Evolutionary conservation across 2,113 vertebrate species (phyloP), one percentile per base, ranked within the genome.

Genomic region (Epinephelus lanceolatus): DNA sequence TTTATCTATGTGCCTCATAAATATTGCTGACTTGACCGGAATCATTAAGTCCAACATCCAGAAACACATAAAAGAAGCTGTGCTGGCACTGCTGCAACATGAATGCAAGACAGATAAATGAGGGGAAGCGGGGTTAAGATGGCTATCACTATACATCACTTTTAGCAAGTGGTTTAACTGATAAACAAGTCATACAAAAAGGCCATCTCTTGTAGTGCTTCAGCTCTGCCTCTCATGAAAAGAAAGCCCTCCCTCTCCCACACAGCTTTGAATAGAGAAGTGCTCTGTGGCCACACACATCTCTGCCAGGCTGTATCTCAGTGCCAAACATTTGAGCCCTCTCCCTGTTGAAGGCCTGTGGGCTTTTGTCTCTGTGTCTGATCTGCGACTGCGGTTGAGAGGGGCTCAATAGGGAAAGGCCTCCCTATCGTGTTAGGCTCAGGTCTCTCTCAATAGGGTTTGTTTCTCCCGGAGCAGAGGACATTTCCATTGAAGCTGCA

Each of bases 301-400:
- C 84, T 76, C 71, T 86, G 88, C 86, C 88, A 80, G 86, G 80
- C 66, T 60, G 12, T 72, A 80, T 85, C 76, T 66, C 69, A 59
- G 78, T 89, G 87, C 88, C 88, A 91, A 93, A 89, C 92, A 87
- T 89, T 92, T 92, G 84, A 93, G 80, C 80, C 81, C 86, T 87
- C 62, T 87, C 71, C 71, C 89, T 76, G 73, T 70, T 57, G 70
- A 87, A 83, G 76, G 78, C 78, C 82, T 74, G 72, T 11, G 56
- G 74, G 78, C 82, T 88, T 93, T 92, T 92, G 87, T 92, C 83
- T 83, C 78, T 45, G 15, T 86, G 81, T 90, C 87, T 73, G 87
- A 88, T 86, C 80, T 67, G 73, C 68, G 68, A 81, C 75, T 84
- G 76, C 67, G 84, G 68, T 57, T 84, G 76, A 83, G 60, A 78